A percentile compares a stretch with the other conserved stretches of the same genome.
Conservation (phyloP, 2,113 vertebrate genomes). For the Nyctibius bracteatus region DNA sequence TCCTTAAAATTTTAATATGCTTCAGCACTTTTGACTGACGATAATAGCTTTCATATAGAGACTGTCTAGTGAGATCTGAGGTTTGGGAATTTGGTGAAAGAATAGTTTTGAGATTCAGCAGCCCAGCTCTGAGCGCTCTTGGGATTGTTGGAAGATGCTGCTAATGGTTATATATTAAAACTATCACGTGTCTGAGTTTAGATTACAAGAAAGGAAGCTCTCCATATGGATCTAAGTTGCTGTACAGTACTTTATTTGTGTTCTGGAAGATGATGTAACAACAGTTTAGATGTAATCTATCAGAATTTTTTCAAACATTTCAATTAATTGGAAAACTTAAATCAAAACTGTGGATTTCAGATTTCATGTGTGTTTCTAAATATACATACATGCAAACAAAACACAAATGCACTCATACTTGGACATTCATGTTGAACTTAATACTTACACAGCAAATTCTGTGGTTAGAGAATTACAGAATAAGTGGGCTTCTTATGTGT, state of each 20-base stretch:
- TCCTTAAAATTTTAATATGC: neutral
- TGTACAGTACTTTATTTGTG: neutral
- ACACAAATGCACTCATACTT: neutral
- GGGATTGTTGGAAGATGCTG: neutral
- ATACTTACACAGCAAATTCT: fast-evolving
- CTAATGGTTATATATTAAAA: neutral
- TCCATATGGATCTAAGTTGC: neutral
- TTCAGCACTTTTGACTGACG: neutral
- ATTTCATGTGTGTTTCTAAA: neutral
- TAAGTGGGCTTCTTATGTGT: neutral
- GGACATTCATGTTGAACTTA: neutral
- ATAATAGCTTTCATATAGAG: neutral
- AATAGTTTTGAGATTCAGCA: neutral
- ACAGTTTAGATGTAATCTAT: neutral
- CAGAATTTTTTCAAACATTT: neutral
- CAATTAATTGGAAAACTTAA: neutral
- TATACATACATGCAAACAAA: neutral
- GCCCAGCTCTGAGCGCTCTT: neutral
- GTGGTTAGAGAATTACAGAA: neutral
- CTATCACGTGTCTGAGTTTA: neutral
- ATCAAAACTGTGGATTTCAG: neutral
- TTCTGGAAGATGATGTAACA: neutral
- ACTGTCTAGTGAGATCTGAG: neutral
- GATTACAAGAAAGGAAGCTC: neutral
- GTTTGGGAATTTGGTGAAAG: neutral